phyloP scores from a whole-genome alignment of 2,797 vertebrate genomes.

The Arrhamphus sclerolepis region DNA sequence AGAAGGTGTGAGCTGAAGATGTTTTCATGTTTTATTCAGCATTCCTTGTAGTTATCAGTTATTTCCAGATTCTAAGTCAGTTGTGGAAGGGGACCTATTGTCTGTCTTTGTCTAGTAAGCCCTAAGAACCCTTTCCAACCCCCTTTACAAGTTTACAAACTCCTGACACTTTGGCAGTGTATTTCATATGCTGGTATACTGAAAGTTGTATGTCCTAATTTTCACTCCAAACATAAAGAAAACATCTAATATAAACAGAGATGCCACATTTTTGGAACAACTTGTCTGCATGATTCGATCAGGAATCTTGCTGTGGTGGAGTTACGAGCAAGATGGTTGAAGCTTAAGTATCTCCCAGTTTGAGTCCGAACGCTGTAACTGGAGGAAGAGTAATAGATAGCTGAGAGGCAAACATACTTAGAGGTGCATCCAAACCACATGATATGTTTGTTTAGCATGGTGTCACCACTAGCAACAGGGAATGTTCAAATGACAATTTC shows the following conservation, averaged over 20 bases:
- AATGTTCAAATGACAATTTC: conserved; percentile 30
- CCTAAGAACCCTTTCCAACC: too few relatives aligned
- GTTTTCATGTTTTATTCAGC: too few relatives aligned
- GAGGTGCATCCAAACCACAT: conserved; percentile 72
- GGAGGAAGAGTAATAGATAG: conserved; percentile 67
- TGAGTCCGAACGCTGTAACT: conserved; percentile 53
- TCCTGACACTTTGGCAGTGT: too few relatives aligned
- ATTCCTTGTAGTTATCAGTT: too few relatives aligned
- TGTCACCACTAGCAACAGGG: conserved; percentile 72
- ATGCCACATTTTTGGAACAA: conserved; percentile 4
- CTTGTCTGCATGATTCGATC: conserved; percentile 13
- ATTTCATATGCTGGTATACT: too few relatives aligned
- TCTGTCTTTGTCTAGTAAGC: too few relatives aligned
- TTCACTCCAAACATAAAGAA: conserved; percentile 1
- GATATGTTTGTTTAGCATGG: conserved; percentile 74
- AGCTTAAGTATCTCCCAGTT: conserved; percentile 55
- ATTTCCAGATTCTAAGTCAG: too few relatives aligned
- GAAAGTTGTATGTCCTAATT: background rate
- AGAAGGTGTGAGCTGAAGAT: too few relatives aligned
- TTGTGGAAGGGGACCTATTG: too few relatives aligned
- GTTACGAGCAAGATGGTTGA: conserved; percentile 44
- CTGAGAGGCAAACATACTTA: conserved; percentile 65
- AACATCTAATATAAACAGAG: background rate
- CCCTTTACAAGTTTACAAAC: too few relatives aligned
- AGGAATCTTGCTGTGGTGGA: conserved; percentile 25